These are phyloP conservation scores for Numenius phaeopus DNA, from an alignment of 2,797 vertebrate species.

Conservation along the genomic window DNA sequence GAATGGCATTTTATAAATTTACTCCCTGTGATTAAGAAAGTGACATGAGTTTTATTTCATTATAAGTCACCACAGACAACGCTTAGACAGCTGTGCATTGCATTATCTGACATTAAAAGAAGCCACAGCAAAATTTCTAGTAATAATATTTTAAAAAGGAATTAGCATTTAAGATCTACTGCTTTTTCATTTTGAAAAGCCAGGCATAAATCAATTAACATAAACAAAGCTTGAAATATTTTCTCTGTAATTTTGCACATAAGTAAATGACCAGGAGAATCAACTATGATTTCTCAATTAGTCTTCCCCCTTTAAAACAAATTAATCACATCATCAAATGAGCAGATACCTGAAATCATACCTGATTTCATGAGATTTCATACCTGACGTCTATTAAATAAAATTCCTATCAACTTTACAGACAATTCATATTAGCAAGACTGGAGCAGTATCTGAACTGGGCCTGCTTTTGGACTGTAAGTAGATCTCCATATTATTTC, in stretches of 20 bases:
- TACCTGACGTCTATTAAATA: background rate
- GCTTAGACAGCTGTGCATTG: conserved; percentile 1
- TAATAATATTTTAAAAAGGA: background rate
- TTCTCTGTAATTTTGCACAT: background rate
- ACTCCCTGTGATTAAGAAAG: background rate
- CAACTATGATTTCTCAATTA: background rate
- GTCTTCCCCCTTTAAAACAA: background rate
- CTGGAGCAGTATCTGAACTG: background rate
- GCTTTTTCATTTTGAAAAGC: background rate
- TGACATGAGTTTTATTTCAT: background rate
- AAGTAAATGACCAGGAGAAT: background rate
- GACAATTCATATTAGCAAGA: background rate
- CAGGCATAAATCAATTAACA: background rate
- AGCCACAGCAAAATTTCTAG: background rate
- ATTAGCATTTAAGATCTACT: background rate
- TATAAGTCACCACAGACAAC: background rate
- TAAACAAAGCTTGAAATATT: background rate
- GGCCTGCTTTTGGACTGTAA: background rate
- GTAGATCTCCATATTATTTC: background rate
- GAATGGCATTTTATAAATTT: background rate
- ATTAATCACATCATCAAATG: background rate
- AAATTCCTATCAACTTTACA: background rate
- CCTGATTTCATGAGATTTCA: background rate
- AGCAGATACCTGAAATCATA: background rate
- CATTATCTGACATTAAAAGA: background rate